Conservation (phyloP, 2,797 vertebrate species). For the Lepus oiostolus region DNA sequence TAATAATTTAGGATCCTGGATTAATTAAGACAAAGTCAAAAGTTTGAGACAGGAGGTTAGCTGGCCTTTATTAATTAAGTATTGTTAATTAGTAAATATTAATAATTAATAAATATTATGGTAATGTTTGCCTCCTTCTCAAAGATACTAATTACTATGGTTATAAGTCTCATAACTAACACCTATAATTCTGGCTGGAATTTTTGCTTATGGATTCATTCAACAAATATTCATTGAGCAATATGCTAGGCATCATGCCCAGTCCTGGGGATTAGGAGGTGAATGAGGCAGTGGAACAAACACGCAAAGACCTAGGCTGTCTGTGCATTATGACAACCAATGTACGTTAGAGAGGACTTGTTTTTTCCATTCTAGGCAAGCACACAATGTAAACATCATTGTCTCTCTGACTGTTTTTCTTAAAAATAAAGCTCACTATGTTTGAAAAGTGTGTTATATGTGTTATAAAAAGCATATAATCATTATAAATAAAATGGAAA, state of each 20-base stretch:
- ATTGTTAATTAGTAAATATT: background rate
- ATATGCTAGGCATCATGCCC: background rate
- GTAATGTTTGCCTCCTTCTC: slow-evolving; percentile 8
- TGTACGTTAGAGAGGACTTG: background rate
- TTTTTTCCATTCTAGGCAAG: background rate
- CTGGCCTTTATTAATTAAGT: background rate
- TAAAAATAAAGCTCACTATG: slow-evolving; percentile 27
- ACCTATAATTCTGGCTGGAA: slow-evolving; percentile 22
- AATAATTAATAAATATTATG: no score
- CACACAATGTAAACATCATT: background rate
- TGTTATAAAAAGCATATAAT: slow-evolving; percentile 2
- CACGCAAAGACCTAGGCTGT: background rate
- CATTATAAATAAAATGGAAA: background rate
- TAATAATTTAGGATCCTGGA: background rate
- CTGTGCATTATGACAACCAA: background rate
- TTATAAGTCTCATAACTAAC: slow-evolving; percentile 4
- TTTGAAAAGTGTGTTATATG: background rate
- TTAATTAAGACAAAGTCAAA: slow-evolving; percentile 31
- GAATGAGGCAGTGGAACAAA: slow-evolving; percentile 17
- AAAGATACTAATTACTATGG: background rate
- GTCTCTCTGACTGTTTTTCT: background rate
- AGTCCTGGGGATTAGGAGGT: background rate
- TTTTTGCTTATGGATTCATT: slow-evolving; percentile 50
- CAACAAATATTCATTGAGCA: slow-evolving; percentile 63
- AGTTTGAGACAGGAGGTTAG: background rate